Base-by-base conservation (phyloP, 1,140 invertebrate species). In the Lasioglossum baleicum region DNA sequence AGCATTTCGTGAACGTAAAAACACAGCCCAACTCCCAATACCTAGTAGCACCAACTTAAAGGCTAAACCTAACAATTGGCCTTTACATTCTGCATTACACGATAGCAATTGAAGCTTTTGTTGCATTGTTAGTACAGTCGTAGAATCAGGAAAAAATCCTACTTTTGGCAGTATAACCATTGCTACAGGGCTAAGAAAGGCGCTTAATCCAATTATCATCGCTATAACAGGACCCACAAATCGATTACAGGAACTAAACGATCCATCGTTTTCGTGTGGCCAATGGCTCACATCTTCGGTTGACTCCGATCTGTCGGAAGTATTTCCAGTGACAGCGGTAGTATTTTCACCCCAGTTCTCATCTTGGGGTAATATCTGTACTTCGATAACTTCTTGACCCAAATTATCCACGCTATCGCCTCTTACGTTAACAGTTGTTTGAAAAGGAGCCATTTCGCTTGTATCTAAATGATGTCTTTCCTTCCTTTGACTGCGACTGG, bases 311-410 rank as follows among this genome's bases (percentile, higher is more conserved):
- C 97, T 96, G 90, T 99, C 98, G 0, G 98, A 99, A 4, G 98
- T 99, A 88, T 99, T 99, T 22, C 98, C 98, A 7, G 99, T 99
- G 35, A 99, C 96, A 0, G 98, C 98, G 7, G 98, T 99, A 0
- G 98, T 99, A 88, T 98, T 99, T 93, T 99, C 99, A 53, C 97
- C 98, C 98, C 98, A 99, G 90, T 98, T 99, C 89, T 99, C 98
- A 94, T 99, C 98, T 93, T 98, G 96, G 0, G 98, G 97, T 61
- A 99, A 92, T 82, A 98, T 98, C 93, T 98, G 97, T 66, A 98
- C 97, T 93, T 98, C 97, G 61, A 98, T 97, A 8, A 97, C 96
- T 92, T 98, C 96, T 89, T 96, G 96, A 6, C 95, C 96, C 26
- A 93, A 86, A 73, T 93, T 92, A 93, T 95, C 94, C 8, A 94